Evolutionary conservation across 2,888 invertebrate genomes (phyloP), one percentile per base, ranked within the genome.

Genomic region (Limnephilus marmoratus): DNA sequence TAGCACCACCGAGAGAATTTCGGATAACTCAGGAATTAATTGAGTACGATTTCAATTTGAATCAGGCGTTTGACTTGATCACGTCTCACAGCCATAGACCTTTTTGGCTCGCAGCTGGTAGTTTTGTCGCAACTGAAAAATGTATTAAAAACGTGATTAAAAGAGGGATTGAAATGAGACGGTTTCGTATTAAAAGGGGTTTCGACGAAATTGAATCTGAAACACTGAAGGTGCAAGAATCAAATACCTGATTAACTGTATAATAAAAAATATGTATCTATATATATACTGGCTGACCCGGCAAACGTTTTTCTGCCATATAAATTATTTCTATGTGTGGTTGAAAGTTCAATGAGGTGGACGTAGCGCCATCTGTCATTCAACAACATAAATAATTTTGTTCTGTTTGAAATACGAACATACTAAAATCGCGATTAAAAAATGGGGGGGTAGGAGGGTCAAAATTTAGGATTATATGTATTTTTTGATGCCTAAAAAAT

Each of bases 11-110:
- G 91, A 89, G 89, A 91, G 82, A 85, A 89, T 89, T 87, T 82
- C 81, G 91, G 91, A 91, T 90, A 90, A 85, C 68, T 92, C 90
- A 80, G 81, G 85, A 92, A 90, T 92, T 92, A 92, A 92, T 92
- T 92, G 92, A 90, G 92, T 85, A 92, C 90, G 90, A 92, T 92
- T 92, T 92, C 92, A 92, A 92, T 92, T 92, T 91, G 89, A 90
- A 90, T 89, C 85, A 41, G 41, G 85, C 18, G 31, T 80, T 41
- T 68, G 68, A 85, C 24, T 85, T 53, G 34, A 85, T 89, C 91
- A 91, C 91, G 91, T 91, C 87, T 82, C 37, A 29, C 85, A 85
- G 91, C 83, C 80, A 68, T 91, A 29, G 85, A 34, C 85, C 68
- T 85, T 90, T 90, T 83, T 83, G 83, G 83, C 24, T 9, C 24